A percentile compares a stretch with the other conserved stretches of the same genome.
Conservation (phyloP, 2,888 invertebrate species). For the Dermolepida albohirtum region DNA sequence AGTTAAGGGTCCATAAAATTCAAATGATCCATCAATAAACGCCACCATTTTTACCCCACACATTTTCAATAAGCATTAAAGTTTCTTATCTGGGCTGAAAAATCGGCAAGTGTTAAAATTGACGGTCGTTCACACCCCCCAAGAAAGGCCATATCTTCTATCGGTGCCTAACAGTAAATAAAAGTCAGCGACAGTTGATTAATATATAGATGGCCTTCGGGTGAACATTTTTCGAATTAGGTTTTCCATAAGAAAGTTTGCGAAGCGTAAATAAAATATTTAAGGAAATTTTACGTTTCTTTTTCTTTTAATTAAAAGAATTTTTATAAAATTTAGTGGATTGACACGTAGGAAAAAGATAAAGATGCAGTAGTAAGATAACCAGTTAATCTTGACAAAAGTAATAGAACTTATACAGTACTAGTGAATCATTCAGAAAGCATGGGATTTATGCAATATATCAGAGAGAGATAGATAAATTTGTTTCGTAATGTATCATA, state of each 20-base stretch:
- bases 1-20: constrained; percentile 32
- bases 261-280: constrained; percentile 34
- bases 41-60: constrained; percentile 36
- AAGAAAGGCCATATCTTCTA: constrained; percentile 29
- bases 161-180: constrained; percentile 44
- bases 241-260: constrained; percentile 45
- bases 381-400: too few relatives aligned
- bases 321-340: too few relatives aligned
- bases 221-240: constrained; percentile 42
- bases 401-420: too few relatives aligned
- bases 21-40: constrained; percentile 36
- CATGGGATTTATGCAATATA: too few relatives aligned
- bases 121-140: constrained; percentile 33
- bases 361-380: too few relatives aligned
- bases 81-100: constrained; percentile 35
- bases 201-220: constrained; percentile 46
- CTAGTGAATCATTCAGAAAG: too few relatives aligned
- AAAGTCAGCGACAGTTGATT: constrained; percentile 52
- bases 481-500: too few relatives aligned
- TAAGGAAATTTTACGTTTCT: too few relatives aligned
- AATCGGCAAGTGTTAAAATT: constrained; percentile 33
- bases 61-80: constrained; percentile 37
- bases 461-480: too few relatives aligned
- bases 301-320: too few relatives aligned
- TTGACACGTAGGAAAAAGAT: too few relatives aligned